A percentile compares a stretch with the other conserved stretches of the same genome.
Conservation (phyloP, 2,888 invertebrate species). For the Cephus nigrinus region DNA sequence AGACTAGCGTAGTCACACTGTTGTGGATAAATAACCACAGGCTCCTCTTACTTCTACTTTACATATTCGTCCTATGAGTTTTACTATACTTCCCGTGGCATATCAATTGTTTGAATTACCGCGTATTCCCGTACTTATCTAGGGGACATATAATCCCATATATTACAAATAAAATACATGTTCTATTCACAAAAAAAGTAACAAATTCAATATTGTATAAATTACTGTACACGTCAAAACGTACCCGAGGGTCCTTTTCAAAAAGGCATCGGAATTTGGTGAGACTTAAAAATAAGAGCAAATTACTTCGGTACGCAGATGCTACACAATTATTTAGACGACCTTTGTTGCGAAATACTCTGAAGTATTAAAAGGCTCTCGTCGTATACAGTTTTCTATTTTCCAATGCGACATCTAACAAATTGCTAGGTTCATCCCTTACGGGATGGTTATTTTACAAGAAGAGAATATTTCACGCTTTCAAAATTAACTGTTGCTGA, state of each 20-base stretch:
- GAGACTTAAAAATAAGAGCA: background rate
- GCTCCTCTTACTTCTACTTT: background rate
- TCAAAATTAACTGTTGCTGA: background rate
- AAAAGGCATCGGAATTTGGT: background rate
- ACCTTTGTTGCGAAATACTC: background rate
- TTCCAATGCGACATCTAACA: background rate
- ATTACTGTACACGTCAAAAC: slow-evolving; percentile 1
- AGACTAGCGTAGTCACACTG: background rate
- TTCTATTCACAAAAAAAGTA: slow-evolving; percentile 3
- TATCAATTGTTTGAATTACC: background rate
- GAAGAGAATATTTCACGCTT: background rate
- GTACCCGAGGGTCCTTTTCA: background rate
- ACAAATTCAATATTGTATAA: slow-evolving; percentile 1
- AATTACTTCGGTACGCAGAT: background rate
- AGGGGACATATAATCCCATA: background rate
- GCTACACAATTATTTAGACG: background rate
- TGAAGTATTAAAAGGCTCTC: background rate
- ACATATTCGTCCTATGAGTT: background rate
- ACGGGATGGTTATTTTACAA: background rate
- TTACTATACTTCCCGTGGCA: background rate
- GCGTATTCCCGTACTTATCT: background rate
- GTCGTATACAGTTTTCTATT: background rate
- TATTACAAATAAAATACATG: slow-evolving; percentile 1
- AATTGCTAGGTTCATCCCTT: background rate
- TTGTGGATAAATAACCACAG: background rate